Percentiles rank a stretch among this genome's conserved stretches.
phyloP scores from a whole-genome alignment of 2,888 invertebrate genomes.

The Watsonalla cultraria region DNA sequence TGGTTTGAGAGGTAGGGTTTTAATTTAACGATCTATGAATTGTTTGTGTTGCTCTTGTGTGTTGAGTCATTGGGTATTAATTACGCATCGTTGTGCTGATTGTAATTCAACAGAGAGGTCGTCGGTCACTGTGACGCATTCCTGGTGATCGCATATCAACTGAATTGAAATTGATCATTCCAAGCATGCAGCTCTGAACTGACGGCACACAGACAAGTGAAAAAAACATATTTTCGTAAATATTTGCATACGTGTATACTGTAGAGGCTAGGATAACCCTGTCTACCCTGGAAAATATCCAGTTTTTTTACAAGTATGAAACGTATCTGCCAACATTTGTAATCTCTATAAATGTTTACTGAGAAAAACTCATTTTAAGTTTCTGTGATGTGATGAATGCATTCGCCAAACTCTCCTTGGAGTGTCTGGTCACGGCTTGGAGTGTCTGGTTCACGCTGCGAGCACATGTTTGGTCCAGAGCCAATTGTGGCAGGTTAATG shows the following conservation, averaged over 20 bases:
- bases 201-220: no score
- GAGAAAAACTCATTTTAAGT: not conserved
- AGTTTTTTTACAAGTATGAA: no score
- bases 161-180: no score
- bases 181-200: no score
- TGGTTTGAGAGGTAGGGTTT: no score
- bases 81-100: not conserved
- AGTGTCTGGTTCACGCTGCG: constrained; percentile 6
- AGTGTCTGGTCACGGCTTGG: constrained; percentile 1
- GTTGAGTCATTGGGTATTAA: not conserved
- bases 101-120: not conserved
- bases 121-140: not conserved
- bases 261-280: no score
- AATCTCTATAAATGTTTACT: no score
- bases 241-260: no score
- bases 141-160: not conserved
- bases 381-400: not conserved
- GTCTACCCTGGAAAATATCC: no score
- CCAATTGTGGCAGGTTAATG: constrained; percentile 48
- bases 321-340: no score
- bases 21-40: not conserved
- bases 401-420: not conserved
- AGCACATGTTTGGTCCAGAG: constrained; percentile 44
- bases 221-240: no score
- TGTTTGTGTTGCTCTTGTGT: not conserved